phyloP scores from a whole-genome alignment of 1,140 invertebrate species.

The Reticulitermes speratus region DNA sequence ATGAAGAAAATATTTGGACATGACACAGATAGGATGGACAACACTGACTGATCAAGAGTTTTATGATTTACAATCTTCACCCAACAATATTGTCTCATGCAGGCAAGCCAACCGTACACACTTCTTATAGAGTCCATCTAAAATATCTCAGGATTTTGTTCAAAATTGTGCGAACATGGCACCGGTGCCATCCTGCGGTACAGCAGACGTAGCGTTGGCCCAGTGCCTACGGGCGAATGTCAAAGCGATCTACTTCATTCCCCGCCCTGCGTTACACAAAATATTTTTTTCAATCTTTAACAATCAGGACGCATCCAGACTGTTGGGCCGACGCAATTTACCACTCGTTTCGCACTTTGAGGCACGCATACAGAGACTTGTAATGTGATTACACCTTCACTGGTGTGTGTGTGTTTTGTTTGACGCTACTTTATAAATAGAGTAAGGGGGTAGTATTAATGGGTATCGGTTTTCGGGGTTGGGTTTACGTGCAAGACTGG shows the following conservation, averaged over 20 bases:
- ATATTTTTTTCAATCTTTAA: background rate
- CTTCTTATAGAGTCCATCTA: no score
- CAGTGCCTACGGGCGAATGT: background rate
- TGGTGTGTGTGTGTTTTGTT: conserved; percentile 6
- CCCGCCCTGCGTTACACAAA: no score
- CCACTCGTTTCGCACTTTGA: conserved; percentile 1
- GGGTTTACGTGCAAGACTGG: conserved; percentile 23
- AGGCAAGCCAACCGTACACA: no score
- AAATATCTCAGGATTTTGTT: no score
- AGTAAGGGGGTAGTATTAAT: background rate
- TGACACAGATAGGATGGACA: background rate
- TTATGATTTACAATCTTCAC: background rate
- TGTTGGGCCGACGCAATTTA: background rate
- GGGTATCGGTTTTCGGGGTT: conserved; percentile 20
- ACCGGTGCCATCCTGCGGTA: no score
- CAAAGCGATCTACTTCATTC: no score
- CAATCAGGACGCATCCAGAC: background rate
- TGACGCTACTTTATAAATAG: conserved; percentile 13
- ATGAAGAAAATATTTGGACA: background rate
- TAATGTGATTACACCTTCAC: background rate
- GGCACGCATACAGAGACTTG: background rate
- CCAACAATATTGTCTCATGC: no score
- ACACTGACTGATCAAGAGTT: background rate
- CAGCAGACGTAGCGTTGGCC: no score
- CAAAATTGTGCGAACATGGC: no score